Evolutionary conservation across 2,797 vertebrate species (phyloP).

Genomic region (Margarornis squamiger): DNA sequence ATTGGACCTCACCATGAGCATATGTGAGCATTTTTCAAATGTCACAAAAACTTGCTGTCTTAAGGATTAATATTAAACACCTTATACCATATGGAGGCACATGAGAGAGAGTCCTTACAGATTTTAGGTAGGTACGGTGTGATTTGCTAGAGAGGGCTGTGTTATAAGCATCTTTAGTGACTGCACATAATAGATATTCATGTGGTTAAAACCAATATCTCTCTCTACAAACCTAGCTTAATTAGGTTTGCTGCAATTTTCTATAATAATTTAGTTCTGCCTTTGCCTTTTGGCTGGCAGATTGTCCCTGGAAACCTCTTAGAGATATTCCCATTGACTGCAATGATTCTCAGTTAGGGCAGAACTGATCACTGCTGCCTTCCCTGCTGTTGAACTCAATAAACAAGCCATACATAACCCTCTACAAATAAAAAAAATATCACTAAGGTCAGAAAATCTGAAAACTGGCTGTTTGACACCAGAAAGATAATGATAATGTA

Average conservation of each 20-base stretch:
- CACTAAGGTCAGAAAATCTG: constrained; percentile 29
- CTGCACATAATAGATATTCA: constrained; percentile 39
- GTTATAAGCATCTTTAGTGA: constrained; percentile 19
- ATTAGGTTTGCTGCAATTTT: constrained; percentile 67
- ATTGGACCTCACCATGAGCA: constrained; percentile 30
- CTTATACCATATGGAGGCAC: neutral
- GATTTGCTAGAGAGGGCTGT: constrained; percentile 2
- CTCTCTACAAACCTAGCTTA: constrained; percentile 45
- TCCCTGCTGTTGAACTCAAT: constrained; percentile 61
- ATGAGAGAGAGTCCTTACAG: neutral
- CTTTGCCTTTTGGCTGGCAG: constrained; percentile 62
- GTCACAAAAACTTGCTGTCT: neutral
- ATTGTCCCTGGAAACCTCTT: constrained; percentile 58
- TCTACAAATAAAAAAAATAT: constrained; percentile 6
- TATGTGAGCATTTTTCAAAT: constrained; percentile 51
- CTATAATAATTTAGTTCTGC: constrained; percentile 57
- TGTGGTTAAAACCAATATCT: constrained; percentile 28
- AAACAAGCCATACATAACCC: constrained; percentile 51
- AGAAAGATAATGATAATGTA: constrained; percentile 56
- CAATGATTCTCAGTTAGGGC: constrained; percentile 47
- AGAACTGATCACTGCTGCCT: constrained; percentile 54
- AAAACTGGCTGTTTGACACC: constrained; percentile 54
- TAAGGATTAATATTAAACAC: constrained; percentile 41
- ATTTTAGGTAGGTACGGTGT: neutral
- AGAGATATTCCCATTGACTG: constrained; percentile 54